These are phyloP conservation scores for Liodrosophila aerea DNA, from an alignment of 2,888 invertebrate genomes.

Conservation along the genomic window DNA sequence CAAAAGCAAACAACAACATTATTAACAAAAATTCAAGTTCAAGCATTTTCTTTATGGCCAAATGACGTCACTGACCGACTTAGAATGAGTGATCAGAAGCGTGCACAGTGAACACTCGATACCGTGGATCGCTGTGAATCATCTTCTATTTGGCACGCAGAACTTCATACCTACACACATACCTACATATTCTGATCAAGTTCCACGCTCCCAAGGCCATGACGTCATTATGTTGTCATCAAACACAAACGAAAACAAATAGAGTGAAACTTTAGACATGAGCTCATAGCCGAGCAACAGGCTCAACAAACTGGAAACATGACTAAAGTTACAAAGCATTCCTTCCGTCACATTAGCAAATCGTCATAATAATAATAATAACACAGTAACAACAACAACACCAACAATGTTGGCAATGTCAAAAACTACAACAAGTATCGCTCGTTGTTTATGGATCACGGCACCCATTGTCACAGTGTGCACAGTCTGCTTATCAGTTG, in stretches of 20 bases:
- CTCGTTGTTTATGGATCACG: slow-evolving; percentile 18
- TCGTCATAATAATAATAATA: slow-evolving; percentile 18
- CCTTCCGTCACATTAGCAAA: slow-evolving; percentile 46
- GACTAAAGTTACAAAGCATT: slow-evolving; percentile 35
- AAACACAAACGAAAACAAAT: neutral
- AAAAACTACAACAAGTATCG: slow-evolving; percentile 21
- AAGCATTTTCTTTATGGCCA: slow-evolving; percentile 30
- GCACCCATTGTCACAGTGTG: neutral
- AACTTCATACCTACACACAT: no score
- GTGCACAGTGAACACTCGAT: no score
- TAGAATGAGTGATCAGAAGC: slow-evolving; percentile 18
- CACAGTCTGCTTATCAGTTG: slow-evolving; percentile 44
- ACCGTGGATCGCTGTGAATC: no score
- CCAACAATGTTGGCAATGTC: slow-evolving; percentile 2
- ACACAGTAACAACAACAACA: slow-evolving; percentile 4
- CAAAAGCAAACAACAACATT: no score
- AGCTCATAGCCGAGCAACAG: no score
- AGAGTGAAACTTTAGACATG: slow-evolving; percentile 27
- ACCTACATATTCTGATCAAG: no score
- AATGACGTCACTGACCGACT: slow-evolving; percentile 43
- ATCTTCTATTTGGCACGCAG: no score
- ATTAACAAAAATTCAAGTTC: slow-evolving; percentile 63
- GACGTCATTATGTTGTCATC: slow-evolving; percentile 39
- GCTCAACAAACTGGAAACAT: slow-evolving; percentile 29
- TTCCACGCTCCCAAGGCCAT: slow-evolving; percentile 16